These are phyloP conservation scores for Atta texana DNA, from an alignment of 1,140 invertebrate genomes.

Conservation along the genomic window DNA sequence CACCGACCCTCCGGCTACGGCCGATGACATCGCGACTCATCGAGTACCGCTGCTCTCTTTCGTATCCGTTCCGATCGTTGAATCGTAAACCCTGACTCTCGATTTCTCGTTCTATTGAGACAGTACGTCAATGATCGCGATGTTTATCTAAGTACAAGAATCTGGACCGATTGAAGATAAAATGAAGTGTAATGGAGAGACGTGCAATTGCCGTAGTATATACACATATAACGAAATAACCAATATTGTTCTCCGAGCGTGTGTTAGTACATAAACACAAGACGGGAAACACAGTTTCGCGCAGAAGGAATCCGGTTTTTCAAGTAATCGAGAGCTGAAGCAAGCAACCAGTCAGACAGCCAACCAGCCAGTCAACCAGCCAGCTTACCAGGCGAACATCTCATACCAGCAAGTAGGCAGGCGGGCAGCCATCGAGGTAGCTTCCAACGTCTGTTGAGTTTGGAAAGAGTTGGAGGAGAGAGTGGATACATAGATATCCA, in stretches of 20 bases:
- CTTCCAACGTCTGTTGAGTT: slow-evolving; percentile 68
- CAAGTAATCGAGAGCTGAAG: slow-evolving; percentile 83
- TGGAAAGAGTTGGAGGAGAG: slow-evolving; percentile 65
- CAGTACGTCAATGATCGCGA: not conserved
- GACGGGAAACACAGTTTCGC: slow-evolving; percentile 84
- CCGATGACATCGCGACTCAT: slow-evolving; percentile 69
- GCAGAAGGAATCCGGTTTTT: slow-evolving; percentile 86
- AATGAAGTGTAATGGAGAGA: slow-evolving; percentile 34
- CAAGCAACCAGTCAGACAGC: slow-evolving; percentile 53
- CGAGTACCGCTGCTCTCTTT: slow-evolving; percentile 34
- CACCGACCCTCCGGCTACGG: slow-evolving; percentile 69
- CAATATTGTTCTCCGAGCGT: slow-evolving; percentile 69
- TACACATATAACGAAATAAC: slow-evolving; percentile 63
- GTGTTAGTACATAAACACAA: slow-evolving; percentile 82
- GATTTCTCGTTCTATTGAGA: not conserved
- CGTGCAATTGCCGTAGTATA: slow-evolving; percentile 32
- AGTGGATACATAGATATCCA: slow-evolving; percentile 77
- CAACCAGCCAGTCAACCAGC: slow-evolving; percentile 31
- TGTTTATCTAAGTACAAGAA: slow-evolving; percentile 5
- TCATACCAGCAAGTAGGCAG: slow-evolving; percentile 60
- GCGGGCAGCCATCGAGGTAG: slow-evolving; percentile 75
- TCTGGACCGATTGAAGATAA: slow-evolving; percentile 50
- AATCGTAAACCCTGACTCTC: not conserved
- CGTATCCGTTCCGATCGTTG: not conserved
- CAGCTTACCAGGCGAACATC: slow-evolving; percentile 61